Evolutionary conservation across 2,888 invertebrate genomes (phyloP), one percentile per base, ranked within the genome.

Genomic region (Mythimna loreyi): DNA sequence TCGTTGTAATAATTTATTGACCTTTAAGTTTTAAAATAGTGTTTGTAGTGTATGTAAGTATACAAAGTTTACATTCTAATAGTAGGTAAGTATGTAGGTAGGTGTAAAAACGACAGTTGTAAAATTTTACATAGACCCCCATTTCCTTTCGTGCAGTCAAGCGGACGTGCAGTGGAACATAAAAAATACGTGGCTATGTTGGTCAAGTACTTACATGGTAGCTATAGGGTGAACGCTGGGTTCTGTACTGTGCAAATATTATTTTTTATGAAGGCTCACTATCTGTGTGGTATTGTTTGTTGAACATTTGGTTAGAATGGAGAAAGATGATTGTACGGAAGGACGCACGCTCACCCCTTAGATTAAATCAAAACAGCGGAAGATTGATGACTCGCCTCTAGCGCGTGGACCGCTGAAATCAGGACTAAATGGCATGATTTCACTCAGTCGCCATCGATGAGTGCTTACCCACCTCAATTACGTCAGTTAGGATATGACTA

Each of bases 121-220:
- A 86, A 87, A 87, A 80, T 87, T 90, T 90, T 87, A 92, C 89
- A 91, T 90, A 86, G 86, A 89, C 91, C 90, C 91, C 86, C 87
- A 92, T 93, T 94, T 94, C 94, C 93, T 93, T 91, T 87, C 83
- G 82, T 84, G 87, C 86, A 87, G 78, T 79, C 79, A 84, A 86
- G 89, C 93, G 92, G 89, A 91, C 89, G 89, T 86, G 85, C 79
- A 81, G 82, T 58, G 57, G 28, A 78, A 82, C 86, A 88, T 87
- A 87, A 90, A 89, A 90, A 91, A 88, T 85, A 87, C 81, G 53
- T 69, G 68, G 57, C 47, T 78, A 81, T 84, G 86, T 87, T 85
- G 83, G 86, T 82, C 82, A 85, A 85, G 84, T 84, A 80, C 80
- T 72, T 72, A 70, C 75, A 80, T 67, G 47, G 76, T 63, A 47